Conservation (phyloP, 2,888 invertebrate genomes). For the Petrophora chlorosata region DNA sequence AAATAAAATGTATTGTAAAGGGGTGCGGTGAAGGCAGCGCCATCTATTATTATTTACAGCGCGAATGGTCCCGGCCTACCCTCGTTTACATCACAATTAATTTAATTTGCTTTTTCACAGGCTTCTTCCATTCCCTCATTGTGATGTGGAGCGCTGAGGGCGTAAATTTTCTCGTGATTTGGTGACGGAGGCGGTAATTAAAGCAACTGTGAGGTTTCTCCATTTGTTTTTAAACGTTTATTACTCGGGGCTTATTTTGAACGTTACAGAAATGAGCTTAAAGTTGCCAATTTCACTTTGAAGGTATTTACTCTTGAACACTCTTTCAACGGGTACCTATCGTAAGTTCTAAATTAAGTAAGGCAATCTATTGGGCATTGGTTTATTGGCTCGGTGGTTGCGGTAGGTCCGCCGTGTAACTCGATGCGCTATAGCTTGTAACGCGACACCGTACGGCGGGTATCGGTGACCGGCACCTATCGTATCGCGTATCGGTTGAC, state of each 20-base stretch:
- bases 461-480: slow-evolving; percentile 38
- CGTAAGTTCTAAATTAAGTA: slow-evolving; percentile 7
- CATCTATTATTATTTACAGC: slow-evolving; percentile 74
- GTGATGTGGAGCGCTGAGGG: slow-evolving; percentile 73
- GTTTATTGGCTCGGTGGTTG: slow-evolving; percentile 28
- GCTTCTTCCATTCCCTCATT: slow-evolving; percentile 78
- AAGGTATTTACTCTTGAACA: too few relatives aligned
- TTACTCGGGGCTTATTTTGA: slow-evolving; percentile 60
- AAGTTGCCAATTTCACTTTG: slow-evolving; percentile 45
- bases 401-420: slow-evolving; percentile 44
- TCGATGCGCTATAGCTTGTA: slow-evolving; percentile 46
- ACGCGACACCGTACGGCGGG: slow-evolving; percentile 54
- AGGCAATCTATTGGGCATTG: slow-evolving; percentile 17
- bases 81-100: slow-evolving; percentile 82
- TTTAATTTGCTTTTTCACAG: slow-evolving; percentile 82
- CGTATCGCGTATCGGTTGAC: slow-evolving; percentile 49
- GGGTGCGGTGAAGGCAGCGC: slow-evolving; percentile 61
- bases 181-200: slow-evolving; percentile 78
- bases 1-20: slow-evolving; percentile 62
- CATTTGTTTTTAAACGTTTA: slow-evolving; percentile 78
- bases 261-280: slow-evolving; percentile 51
- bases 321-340: background rate
- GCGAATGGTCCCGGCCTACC: slow-evolving; percentile 66
- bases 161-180: slow-evolving; percentile 81
- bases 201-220: slow-evolving; percentile 76